phyloP scores from a whole-genome alignment of 2,888 invertebrate species.

The Pachydiplax longipennis region DNA sequence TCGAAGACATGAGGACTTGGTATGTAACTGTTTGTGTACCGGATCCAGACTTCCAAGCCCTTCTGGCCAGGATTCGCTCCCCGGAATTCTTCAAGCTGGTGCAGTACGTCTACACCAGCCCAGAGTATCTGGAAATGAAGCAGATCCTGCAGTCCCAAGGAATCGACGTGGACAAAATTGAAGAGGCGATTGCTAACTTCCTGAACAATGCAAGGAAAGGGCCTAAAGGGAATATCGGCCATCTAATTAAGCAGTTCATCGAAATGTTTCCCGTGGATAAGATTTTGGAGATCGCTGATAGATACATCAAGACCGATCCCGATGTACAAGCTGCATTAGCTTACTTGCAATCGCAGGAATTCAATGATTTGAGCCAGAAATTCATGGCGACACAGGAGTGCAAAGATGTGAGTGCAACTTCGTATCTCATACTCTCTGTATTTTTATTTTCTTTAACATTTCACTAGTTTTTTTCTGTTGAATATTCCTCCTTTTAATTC shows the following conservation, averaged over 20 bases:
- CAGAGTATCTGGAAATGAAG: neutral
- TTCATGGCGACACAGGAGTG: neutral
- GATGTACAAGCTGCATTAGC: neutral
- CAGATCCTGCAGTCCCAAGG: neutral
- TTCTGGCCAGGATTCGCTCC: neutral
- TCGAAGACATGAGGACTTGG: constrained; percentile 53
- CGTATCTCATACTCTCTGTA: no score
- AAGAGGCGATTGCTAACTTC: neutral
- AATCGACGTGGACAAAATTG: neutral
- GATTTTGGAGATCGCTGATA: no score
- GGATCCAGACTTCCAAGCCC: neutral
- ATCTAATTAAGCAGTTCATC: neutral
- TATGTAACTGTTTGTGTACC: constrained; percentile 48
- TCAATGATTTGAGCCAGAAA: neutral
- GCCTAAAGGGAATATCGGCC: neutral
- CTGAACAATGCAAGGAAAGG: neutral
- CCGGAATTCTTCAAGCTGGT: constrained; percentile 4
- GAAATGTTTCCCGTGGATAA: no score
- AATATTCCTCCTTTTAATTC: no score
- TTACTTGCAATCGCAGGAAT: neutral
- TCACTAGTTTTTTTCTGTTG: no score
- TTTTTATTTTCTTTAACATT: no score
- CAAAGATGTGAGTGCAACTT: neutral
- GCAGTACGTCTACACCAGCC: neutral
- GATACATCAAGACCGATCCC: no score